Evolutionary conservation across 2,888 invertebrate species (phyloP).

Genomic region (Leptogaster cylindrica): DNA sequence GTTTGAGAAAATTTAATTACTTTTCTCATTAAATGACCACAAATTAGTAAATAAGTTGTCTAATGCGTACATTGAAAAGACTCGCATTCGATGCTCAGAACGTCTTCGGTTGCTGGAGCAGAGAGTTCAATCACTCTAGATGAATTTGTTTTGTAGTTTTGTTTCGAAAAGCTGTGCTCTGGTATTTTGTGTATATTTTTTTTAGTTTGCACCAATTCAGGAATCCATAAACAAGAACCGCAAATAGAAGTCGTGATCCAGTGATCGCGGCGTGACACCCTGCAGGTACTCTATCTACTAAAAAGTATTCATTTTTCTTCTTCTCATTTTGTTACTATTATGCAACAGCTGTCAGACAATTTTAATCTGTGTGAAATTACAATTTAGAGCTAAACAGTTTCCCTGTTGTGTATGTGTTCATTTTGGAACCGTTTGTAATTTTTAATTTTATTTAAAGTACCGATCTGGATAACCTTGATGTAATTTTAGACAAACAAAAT

Average conservation of each 20-base stretch:
- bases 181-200: too few relatives aligned
- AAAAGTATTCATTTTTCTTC: too few relatives aligned
- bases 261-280: constrained; percentile 37
- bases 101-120: too few relatives aligned
- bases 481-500: background rate
- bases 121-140: too few relatives aligned
- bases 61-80: constrained; percentile 6
- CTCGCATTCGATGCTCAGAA: too few relatives aligned
- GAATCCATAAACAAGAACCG: constrained; percentile 15
- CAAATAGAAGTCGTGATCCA: constrained; percentile 36
- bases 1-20: constrained; percentile 31
- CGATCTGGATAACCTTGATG: constrained; percentile 30
- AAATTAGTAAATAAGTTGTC: constrained; percentile 23
- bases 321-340: constrained; percentile 36
- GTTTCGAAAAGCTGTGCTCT: too few relatives aligned
- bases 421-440: constrained; percentile 7
- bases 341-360: constrained; percentile 32
- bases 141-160: too few relatives aligned
- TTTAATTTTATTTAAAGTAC: constrained; percentile 21
- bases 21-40: constrained; percentile 9
- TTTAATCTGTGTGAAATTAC: constrained; percentile 38
- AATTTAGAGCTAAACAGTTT: constrained; percentile 13
- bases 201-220: too few relatives aligned
- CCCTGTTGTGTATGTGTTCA: constrained; percentile 14
- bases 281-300: constrained; percentile 36